Evolutionary conservation across 2,888 invertebrate species (phyloP).

Genomic region (Cantharis rufa): DNA sequence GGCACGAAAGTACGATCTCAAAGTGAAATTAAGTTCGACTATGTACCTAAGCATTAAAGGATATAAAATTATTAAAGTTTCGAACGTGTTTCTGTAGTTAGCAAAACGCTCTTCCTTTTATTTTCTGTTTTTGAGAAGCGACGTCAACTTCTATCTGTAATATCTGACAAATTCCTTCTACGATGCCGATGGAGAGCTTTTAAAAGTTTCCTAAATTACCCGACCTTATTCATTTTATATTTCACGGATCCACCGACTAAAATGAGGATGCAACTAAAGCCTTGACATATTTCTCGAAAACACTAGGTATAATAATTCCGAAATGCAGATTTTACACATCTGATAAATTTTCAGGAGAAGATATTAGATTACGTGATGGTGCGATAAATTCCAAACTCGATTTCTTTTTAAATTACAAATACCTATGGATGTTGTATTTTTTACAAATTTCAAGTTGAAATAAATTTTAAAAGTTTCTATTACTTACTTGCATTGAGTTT

Average conservation of each 20-base stretch:
- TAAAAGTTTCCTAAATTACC: background rate
- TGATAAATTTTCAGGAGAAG: background rate
- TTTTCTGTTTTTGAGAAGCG: background rate
- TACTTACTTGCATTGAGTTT: background rate
- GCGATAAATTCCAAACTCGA: background rate
- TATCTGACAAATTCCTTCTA: background rate
- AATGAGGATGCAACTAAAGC: background rate
- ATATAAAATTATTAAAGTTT: background rate
- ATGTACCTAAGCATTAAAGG: background rate
- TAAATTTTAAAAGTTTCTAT: background rate
- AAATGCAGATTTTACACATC: background rate
- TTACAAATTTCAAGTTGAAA: background rate
- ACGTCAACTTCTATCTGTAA: background rate
- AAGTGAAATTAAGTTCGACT: background rate
- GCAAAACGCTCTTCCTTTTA: background rate
- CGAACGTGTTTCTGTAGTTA: background rate
- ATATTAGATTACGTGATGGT: background rate
- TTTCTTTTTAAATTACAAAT: background rate
- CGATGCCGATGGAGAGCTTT: background rate
- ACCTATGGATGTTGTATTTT: background rate
- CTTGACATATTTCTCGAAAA: background rate
- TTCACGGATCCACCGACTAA: background rate
- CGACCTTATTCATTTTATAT: background rate
- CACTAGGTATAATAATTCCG: background rate
- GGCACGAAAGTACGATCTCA: background rate